Conservation (phyloP, 2,888 invertebrate species). For the Xestia xanthographa region DNA sequence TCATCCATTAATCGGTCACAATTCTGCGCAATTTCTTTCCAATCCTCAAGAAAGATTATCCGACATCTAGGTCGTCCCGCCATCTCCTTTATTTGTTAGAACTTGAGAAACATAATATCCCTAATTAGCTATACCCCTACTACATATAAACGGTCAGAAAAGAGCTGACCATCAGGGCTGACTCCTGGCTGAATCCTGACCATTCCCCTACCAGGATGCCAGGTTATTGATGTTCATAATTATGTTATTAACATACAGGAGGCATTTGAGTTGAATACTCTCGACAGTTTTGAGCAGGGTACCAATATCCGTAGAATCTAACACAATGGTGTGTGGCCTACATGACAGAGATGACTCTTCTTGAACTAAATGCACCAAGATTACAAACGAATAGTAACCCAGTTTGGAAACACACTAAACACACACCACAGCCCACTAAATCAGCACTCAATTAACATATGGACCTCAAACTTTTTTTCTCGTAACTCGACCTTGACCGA, state of each 20-base stretch:
- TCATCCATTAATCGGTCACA: not conserved
- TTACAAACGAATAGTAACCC: slow-evolving; percentile 11
- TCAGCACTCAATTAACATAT: slow-evolving; percentile 29
- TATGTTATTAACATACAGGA: not conserved
- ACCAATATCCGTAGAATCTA: not conserved
- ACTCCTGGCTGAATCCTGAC: too few relatives aligned
- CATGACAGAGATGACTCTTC: not conserved
- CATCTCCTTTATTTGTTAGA: not conserved
- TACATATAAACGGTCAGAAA: too few relatives aligned
- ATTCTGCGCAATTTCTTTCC: not conserved
- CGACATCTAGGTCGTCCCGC: not conserved
- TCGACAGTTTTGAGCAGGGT: not conserved
- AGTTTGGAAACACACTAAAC: slow-evolving; percentile 30
- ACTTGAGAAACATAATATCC: not conserved
- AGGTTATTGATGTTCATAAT: not conserved
- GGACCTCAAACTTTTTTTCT: slow-evolving; percentile 48
- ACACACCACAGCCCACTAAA: slow-evolving; percentile 12
- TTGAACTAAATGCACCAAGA: not conserved
- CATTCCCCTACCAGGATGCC: too few relatives aligned
- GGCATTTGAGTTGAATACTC: not conserved
- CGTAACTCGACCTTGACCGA: slow-evolving; percentile 59
- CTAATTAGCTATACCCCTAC: not conserved
- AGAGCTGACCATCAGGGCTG: not conserved
- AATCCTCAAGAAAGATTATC: not conserved
- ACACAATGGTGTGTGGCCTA: not conserved